Percentiles rank a stretch among this genome's conserved stretches.
Evolutionary conservation across 2,113 vertebrate genomes (phyloP).

Genomic region (Baryphthengus martii): DNA sequence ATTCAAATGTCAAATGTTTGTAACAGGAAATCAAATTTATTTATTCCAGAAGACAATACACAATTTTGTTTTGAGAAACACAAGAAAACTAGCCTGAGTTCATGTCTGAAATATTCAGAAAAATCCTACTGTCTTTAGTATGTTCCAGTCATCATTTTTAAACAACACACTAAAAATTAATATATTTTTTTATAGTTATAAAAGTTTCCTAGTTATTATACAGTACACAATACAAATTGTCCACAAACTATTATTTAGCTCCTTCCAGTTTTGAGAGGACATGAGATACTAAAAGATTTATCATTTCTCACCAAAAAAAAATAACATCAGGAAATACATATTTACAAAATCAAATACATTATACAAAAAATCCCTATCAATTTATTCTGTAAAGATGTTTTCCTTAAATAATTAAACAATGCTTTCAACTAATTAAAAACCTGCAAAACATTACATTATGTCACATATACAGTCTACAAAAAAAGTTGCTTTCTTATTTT

Average conservation of each 20-base stretch:
- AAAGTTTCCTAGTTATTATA: too few relatives aligned
- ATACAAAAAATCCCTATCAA: slow-evolving; percentile 75
- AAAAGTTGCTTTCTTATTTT: slow-evolving; percentile 77
- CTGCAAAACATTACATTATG: slow-evolving; percentile 79
- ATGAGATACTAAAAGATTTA: slow-evolving; percentile 85
- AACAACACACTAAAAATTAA: too few relatives aligned
- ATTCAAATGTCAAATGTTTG: slow-evolving; percentile 55
- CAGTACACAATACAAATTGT: slow-evolving; percentile 35
- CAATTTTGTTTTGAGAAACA: slow-evolving; percentile 83
- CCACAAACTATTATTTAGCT: slow-evolving; percentile 83
- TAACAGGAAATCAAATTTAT: slow-evolving; percentile 81
- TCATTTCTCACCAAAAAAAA: slow-evolving; percentile 82
- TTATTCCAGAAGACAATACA: slow-evolving; percentile 81
- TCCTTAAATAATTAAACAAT: slow-evolving; percentile 80
- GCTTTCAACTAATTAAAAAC: slow-evolving; percentile 78
- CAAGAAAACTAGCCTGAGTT: slow-evolving; percentile 85
- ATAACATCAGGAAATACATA: slow-evolving; percentile 81
- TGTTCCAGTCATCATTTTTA: slow-evolving; percentile 65
- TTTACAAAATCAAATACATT: slow-evolving; percentile 83
- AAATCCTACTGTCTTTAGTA: slow-evolving; percentile 78
- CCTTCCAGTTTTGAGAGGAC: slow-evolving; percentile 80
- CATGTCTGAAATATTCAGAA: slow-evolving; percentile 85
- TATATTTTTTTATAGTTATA: too few relatives aligned
- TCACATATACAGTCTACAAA: slow-evolving; percentile 78
- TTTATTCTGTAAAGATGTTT: slow-evolving; percentile 77